Evolutionary conservation across 1,140 invertebrate species (phyloP).

Genomic region (Acromyrmex echinatior): DNA sequence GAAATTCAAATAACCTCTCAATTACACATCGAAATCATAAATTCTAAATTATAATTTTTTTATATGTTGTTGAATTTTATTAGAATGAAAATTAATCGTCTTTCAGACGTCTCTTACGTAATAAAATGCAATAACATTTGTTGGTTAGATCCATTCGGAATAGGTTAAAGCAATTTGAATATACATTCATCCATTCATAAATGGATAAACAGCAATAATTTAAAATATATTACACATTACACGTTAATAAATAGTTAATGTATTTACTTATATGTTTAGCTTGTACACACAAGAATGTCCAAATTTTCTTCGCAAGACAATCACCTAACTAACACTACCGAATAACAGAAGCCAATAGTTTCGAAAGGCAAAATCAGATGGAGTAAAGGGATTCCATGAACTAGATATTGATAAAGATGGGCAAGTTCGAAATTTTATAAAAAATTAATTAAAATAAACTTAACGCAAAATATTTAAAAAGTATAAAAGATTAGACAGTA

Average conservation of each 20-base stretch:
- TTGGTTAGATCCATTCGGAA: constrained; percentile 33
- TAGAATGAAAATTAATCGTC: background rate
- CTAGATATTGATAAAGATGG: too few species aligned
- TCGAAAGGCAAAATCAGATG: too few species aligned
- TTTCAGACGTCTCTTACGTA: constrained; percentile 65
- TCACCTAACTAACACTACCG: too few species aligned
- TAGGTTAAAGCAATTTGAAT: background rate
- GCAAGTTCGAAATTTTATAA: too few species aligned
- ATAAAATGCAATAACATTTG: constrained; percentile 53
- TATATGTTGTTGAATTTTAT: background rate
- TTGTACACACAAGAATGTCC: background rate
- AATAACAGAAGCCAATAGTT: too few species aligned
- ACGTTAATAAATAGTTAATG: constrained; percentile 34
- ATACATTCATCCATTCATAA: background rate
- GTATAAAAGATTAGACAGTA: too few species aligned
- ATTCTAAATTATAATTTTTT: background rate
- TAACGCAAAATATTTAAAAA: too few species aligned
- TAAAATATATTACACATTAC: background rate
- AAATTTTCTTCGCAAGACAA: background rate
- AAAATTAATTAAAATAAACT: too few species aligned
- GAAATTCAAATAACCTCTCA: background rate
- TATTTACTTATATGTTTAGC: constrained; percentile 51
- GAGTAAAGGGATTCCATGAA: too few species aligned
- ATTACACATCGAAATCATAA: background rate
- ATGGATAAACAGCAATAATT: background rate